phyloP scores from a whole-genome alignment of 2,113 vertebrate genomes.

The Scophthalmus maximus region DNA sequence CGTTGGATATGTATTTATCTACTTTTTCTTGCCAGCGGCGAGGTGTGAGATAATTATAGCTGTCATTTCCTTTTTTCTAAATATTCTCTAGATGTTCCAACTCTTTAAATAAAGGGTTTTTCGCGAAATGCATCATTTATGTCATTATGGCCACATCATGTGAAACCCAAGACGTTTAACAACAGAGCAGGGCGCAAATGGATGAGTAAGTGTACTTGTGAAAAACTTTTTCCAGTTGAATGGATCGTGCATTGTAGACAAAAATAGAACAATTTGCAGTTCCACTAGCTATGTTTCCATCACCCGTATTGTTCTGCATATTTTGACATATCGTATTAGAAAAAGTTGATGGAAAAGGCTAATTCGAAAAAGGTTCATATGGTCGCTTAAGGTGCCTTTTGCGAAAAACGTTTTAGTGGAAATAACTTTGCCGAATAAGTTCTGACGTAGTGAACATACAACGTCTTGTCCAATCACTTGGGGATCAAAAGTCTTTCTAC shows the following conservation, averaged over 20 bases:
- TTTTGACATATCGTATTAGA: no score
- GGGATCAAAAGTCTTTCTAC: not conserved
- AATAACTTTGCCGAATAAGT: no score
- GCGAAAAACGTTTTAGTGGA: no score
- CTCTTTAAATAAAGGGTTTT: conserved; percentile 17
- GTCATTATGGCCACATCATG: conserved; percentile 33
- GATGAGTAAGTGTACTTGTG: not conserved
- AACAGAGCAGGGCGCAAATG: not conserved
- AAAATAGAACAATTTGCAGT: not conserved
- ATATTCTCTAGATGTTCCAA: conserved; percentile 32
- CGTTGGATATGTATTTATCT: conserved; percentile 28
- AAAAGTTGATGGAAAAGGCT: no score
- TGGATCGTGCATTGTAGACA: not conserved
- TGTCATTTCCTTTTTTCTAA: conserved; percentile 29
- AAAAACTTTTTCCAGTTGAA: not conserved
- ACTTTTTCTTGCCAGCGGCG: not conserved
- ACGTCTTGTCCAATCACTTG: no score
- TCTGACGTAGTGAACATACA: no score
- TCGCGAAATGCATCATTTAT: conserved; percentile 29
- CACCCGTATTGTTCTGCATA: no score
- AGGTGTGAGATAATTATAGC: conserved; percentile 48
- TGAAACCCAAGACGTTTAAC: conserved; percentile 25
- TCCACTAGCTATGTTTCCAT: no score
- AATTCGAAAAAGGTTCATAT: no score
- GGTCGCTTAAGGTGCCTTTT: no score